A percentile compares a stretch with the other conserved stretches of the same genome.
Conservation (phyloP, 2,888 invertebrate species). For the Ischnura elegans region DNA sequence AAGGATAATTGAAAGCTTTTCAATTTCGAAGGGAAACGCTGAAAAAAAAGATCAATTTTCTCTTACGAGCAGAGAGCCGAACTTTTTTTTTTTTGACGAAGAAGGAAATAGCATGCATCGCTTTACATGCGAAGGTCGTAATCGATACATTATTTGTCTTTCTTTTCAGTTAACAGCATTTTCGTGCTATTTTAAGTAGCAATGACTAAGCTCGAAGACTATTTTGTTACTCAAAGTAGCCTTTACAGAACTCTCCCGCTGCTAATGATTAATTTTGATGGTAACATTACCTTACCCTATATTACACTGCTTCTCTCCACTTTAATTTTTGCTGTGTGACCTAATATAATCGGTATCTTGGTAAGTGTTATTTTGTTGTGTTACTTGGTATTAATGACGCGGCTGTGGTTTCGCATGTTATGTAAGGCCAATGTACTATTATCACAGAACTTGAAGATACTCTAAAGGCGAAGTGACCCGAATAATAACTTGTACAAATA, state of each 20-base stretch:
- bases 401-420: too few species aligned
- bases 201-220: background rate
- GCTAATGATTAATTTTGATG: too few species aligned
- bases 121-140: background rate
- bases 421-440: too few species aligned
- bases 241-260: background rate
- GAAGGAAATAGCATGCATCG: too few species aligned
- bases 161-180: background rate
- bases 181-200: background rate
- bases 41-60: background rate
- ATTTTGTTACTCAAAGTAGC: background rate
- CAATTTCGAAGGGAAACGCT: background rate
- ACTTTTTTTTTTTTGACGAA: background rate
- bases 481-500: background rate
- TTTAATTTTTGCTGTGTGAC: too few species aligned
- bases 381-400: too few species aligned
- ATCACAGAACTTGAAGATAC: background rate
- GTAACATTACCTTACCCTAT: too few species aligned
- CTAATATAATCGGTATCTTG: too few species aligned
- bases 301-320: too few species aligned
- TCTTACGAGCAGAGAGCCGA: background rate
- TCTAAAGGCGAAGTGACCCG: background rate
- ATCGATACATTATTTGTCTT: background rate
- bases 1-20: conserved; percentile 22
- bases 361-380: too few species aligned